Conservation (phyloP, 1,140 invertebrate species). For the Halesus radiatus region DNA sequence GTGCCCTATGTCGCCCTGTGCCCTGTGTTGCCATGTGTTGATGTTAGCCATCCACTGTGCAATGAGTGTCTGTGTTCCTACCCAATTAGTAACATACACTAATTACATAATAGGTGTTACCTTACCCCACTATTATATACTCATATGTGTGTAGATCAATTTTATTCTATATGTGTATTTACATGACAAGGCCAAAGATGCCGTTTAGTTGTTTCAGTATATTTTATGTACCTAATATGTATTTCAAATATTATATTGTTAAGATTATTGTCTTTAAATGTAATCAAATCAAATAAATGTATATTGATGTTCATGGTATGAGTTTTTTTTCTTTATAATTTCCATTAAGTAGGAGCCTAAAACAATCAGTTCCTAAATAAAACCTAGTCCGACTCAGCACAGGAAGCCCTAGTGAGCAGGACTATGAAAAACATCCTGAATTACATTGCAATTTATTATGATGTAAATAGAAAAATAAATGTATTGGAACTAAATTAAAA, state of each 20-base stretch:
- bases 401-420: no score
- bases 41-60: conserved; percentile 4
- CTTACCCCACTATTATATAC: conserved; percentile 13
- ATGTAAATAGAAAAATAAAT: no score
- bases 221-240: conserved; percentile 48
- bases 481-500: no score
- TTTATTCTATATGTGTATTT: conserved; percentile 40
- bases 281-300: conserved; percentile 51
- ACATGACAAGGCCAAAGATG: conserved; percentile 21
- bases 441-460: no score
- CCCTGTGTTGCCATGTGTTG: conserved; percentile 27
- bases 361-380: no score
- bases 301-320: conserved; percentile 52
- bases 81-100: background rate
- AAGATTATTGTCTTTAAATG: conserved; percentile 52
- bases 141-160: conserved; percentile 46
- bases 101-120: conserved; percentile 25
- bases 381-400: no score
- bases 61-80: background rate
- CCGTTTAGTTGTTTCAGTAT: conserved; percentile 50
- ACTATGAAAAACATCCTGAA: no score
- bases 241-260: conserved; percentile 53
- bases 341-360: no score
- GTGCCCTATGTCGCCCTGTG: conserved; percentile 8
- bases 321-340: conserved; percentile 6